Evolutionary conservation across 2,113 vertebrate species (phyloP), one percentile per base, ranked within the genome.

Genomic region (Labeo rohita): DNA sequence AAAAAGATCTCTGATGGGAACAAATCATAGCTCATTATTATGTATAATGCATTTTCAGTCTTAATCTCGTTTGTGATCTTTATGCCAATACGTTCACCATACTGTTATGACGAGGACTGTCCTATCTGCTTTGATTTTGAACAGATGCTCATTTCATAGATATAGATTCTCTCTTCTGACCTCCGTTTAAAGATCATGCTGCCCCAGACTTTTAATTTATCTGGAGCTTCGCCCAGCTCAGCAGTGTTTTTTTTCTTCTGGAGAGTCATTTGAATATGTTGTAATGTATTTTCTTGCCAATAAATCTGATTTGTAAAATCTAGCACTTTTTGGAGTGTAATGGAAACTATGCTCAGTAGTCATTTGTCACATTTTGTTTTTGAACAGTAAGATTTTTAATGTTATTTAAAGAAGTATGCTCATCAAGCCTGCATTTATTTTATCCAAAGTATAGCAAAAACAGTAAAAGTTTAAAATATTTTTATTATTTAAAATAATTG

Each of bases 61-160:
- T 54, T 43, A 11, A 84, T 43, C 43, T 36, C 72, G 1, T 21
- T 76, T 84, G 79, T 16, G 21, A 36, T 70, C 43, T 89, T 28
- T n/a, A 68, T 84, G 23, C 80, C 80, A 74, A 66, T 23, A 74
- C 3, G 18, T 84, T 49, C 61, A 28, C 21, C 43, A 39, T 59
- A 63, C 28, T 82, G 65, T 81, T 70, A 87, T 54, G 47, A 81
- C 49, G 74, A 81, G 81, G 68, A 75, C 87, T 80, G 65, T 76
- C 70, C 47, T 66, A 81, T 34, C 79, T 8, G 61, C 85, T 88
- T 86, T 84, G 85, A 89, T 89, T 89, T 87, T 56, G 76, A 81
- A 45, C 77, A 86, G 70, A 89, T 89, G 76, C 85, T 84, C 70
- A 86, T 89, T 86, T 85, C 68, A 50, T 36, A 80, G 81, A 54